Conservation (phyloP, 2,888 invertebrate genomes). For the Ariolimax columbianus region DNA sequence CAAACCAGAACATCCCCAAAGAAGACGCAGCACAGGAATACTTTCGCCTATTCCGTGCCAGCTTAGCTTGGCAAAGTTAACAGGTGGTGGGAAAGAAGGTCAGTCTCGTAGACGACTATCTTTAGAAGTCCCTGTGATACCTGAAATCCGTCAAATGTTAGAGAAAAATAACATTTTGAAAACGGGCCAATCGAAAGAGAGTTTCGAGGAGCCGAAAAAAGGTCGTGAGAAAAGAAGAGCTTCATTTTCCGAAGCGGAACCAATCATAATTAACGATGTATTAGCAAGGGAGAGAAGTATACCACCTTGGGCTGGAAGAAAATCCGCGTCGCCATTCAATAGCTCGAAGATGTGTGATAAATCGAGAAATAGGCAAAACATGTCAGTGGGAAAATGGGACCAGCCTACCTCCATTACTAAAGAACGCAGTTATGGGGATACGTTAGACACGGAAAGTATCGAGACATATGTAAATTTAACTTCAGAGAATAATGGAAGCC, state of each 20-base stretch:
- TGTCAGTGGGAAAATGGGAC: background rate
- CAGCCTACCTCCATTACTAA: background rate
- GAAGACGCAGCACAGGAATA: slow-evolving; percentile 9
- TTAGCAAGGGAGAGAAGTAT: slow-evolving; percentile 4
- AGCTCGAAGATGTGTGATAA: background rate
- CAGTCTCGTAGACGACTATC: slow-evolving; percentile 22
- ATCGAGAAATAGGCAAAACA: too few species aligned
- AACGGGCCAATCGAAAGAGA: background rate
- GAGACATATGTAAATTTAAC: background rate
- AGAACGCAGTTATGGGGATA: background rate
- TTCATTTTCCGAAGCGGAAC: slow-evolving; percentile 39
- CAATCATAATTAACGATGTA: slow-evolving; percentile 40
- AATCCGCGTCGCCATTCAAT: background rate
- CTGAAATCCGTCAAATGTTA: slow-evolving; percentile 26
- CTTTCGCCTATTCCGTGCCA: background rate
- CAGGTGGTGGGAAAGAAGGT: background rate
- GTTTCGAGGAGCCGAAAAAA: background rate
- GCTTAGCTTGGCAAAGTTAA: background rate
- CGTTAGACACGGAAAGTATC: background rate
- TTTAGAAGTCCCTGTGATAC: slow-evolving; percentile 37
- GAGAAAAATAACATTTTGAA: slow-evolving; percentile 28
- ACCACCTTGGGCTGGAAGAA: background rate
- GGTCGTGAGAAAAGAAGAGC: slow-evolving; percentile 27
- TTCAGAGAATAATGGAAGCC: background rate
- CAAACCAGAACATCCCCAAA: background rate